Evolutionary conservation across 2,797 vertebrate genomes (phyloP), one percentile per base, ranked within the genome.

Genomic region (Dendrocincla fuliginosa): DNA sequence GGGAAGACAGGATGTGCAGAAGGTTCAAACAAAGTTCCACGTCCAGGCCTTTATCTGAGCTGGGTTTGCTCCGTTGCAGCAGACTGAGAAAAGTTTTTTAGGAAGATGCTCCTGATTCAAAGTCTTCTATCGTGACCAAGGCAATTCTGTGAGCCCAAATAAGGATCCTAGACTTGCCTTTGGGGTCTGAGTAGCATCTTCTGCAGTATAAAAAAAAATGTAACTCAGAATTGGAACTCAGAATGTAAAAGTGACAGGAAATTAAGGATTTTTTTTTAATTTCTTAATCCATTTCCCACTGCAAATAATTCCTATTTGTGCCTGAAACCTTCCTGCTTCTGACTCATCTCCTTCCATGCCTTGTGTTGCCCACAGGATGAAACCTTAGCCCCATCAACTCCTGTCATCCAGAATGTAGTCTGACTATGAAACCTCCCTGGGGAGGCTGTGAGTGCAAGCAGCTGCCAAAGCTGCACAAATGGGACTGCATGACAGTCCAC

Each of bases 351-450:
- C 16, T 37, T 68, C 71, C 27, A 15, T 55, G 84, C 83, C 78
- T 63, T 70, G 44, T 47, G 57, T 87, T 94, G 86, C 75, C 32
- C 32, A 20, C 23, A 33, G 91, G 90, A 71, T 83, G 82, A 96
- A 97, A 94, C 47, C 52, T 87, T 32, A 75, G 56, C 80, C 74
- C 59, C 57, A 57, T 93, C 82, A 61, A 39, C 49, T 90, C 68
- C 61, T 83, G 84, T 78, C 93, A 84, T 59, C 8, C 39, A 53
- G 86, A 97, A 92, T 68, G 41, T 24, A 64, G 84, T 69, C 68
- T 95, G 93, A 96, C 79, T 94, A 49, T 33, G 74, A 90, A 92
- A 61, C 28, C 59, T 93, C 90, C 75, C 9, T 46, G 12, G 76
- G 77, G 79, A 89, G 68, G 60, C 53, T 68, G 46, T 44, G 60